Conservation (phyloP, 2,797 vertebrate genomes). For the Poecilia gillii region DNA sequence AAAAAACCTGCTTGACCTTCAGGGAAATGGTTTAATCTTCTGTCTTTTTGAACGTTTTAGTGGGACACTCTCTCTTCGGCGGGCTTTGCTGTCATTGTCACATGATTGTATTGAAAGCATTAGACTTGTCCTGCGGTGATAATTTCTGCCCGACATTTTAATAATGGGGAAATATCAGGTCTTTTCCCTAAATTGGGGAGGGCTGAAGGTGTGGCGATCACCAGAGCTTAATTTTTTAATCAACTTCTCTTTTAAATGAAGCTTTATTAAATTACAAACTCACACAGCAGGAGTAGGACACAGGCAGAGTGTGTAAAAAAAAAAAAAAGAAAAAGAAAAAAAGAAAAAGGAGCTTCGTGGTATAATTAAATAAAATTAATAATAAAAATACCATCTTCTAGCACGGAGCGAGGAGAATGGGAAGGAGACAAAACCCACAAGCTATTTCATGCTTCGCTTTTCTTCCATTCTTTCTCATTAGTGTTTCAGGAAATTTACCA, state of each 20-base stretch:
- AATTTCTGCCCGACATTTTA: slow-evolving; percentile 84
- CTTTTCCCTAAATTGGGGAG: slow-evolving; percentile 74
- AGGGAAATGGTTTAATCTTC: slow-evolving; percentile 57
- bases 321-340: slow-evolving; percentile 65
- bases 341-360: slow-evolving; percentile 69
- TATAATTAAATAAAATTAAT: slow-evolving; percentile 89
- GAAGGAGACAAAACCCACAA: slow-evolving; percentile 66
- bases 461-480: slow-evolving; percentile 74
- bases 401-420: slow-evolving; percentile 68
- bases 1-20: slow-evolving; percentile 49
- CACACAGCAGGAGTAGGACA: slow-evolving; percentile 81
- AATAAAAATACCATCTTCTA: slow-evolving; percentile 62
- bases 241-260: slow-evolving; percentile 85
- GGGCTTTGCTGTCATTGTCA: slow-evolving; percentile 64
- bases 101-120: slow-evolving; percentile 75
- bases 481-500: slow-evolving; percentile 73
- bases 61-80: slow-evolving; percentile 45
- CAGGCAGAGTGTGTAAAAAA: slow-evolving; percentile 52
- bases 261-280: slow-evolving; percentile 89
- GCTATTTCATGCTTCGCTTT: slow-evolving; percentile 73
- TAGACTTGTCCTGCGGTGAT: slow-evolving; percentile 85
- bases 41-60: slow-evolving; percentile 54
- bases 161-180: slow-evolving; percentile 84
- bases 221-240: slow-evolving; percentile 88
- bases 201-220: slow-evolving; percentile 76